A percentile compares a stretch with the other conserved stretches of the same genome.
These are phyloP conservation scores for Apistogramma diplotaenia DNA, from an alignment of 2,113 vertebrate species.

Conservation along the genomic window DNA sequence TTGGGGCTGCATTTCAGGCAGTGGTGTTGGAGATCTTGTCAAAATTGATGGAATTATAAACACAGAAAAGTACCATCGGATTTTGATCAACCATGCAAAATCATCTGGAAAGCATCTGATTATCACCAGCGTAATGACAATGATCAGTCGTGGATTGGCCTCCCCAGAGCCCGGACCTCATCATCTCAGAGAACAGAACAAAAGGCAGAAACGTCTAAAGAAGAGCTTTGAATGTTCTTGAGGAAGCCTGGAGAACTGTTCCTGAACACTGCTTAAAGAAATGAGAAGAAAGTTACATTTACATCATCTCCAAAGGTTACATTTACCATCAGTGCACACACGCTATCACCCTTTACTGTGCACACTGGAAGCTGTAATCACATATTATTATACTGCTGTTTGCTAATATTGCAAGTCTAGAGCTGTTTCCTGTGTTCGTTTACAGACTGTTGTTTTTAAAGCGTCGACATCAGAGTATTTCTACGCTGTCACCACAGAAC, in stretches of 20 bases:
- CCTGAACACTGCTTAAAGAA: no score
- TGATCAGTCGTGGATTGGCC: no score
- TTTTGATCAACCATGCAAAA: not conserved
- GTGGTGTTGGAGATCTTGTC: not conserved
- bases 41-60: not conserved
- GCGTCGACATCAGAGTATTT: not conserved
- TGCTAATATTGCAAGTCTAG: not conserved
- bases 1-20: not conserved
- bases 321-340: not conserved
- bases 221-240: no score
- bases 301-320: no score
- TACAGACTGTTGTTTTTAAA: not conserved
- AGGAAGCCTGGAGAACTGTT: no score
- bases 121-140: no score
- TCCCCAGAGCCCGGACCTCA: no score
- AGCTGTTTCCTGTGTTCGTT: not conserved
- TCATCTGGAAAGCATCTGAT: no score
- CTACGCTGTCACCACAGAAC: not conserved
- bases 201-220: no score
- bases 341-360: not conserved
- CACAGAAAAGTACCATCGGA: not conserved
- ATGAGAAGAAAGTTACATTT: no score
- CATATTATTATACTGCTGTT: not conserved
- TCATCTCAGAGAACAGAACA: no score
- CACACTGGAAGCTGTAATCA: not conserved